These are phyloP conservation scores for Corbicula japonica DNA, from an alignment of 2,888 invertebrate genomes.

Conservation along the genomic window DNA sequence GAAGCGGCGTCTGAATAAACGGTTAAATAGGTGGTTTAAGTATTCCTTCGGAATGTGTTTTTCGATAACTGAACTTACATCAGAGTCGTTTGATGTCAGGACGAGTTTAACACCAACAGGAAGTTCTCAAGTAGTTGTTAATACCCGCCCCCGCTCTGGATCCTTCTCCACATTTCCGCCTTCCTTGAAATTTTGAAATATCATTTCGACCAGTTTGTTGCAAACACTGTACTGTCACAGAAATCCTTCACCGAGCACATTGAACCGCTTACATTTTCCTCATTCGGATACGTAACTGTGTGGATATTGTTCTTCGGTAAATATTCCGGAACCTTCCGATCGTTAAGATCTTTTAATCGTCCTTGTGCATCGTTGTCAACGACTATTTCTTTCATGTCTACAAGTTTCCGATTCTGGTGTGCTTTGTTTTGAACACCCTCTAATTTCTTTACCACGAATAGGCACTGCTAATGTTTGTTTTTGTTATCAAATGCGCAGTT, in stretches of 20 bases:
- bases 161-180: conserved; percentile 8
- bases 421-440: background rate
- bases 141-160: conserved; percentile 69
- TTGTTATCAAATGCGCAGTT: conserved; percentile 33
- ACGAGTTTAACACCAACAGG: conserved; percentile 72
- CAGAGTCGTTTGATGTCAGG: conserved; percentile 74
- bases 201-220: conserved; percentile 26
- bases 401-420: background rate
- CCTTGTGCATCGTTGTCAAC: conserved; percentile 13
- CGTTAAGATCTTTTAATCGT: background rate
- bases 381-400: conserved; percentile 17
- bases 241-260: conserved; percentile 10
- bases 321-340: conserved; percentile 3
- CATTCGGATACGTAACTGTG: background rate
- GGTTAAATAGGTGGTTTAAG: conserved; percentile 65
- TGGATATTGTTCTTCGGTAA: background rate
- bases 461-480: background rate
- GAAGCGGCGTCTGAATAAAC: conserved; percentile 70
- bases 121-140: conserved; percentile 61
- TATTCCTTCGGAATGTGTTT: conserved; percentile 39
- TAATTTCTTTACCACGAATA: conserved; percentile 1
- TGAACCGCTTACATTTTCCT: background rate
- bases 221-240: conserved; percentile 40
- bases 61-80: conserved; percentile 69
- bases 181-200: conserved; percentile 20